Percentiles rank a stretch among this genome's conserved stretches.
These are phyloP conservation scores for Catajapyx aquilonaris DNA, from an alignment of 1,140 invertebrate genomes.

Conservation along the genomic window DNA sequence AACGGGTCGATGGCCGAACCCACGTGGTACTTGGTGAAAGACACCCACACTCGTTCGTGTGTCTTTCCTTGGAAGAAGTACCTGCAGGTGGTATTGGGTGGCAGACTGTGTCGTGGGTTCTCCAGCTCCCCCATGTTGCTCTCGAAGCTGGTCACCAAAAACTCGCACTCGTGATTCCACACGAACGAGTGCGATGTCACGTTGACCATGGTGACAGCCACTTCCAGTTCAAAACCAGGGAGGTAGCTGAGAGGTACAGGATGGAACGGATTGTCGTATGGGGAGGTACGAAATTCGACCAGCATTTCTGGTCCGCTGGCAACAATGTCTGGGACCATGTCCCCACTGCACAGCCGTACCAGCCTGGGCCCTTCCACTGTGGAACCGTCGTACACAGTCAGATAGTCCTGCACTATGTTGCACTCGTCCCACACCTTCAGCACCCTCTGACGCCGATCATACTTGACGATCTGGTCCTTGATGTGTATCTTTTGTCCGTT, in stretches of 20 bases:
- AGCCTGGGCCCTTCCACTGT: slow-evolving; percentile 41
- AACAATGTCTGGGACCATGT: slow-evolving; percentile 55
- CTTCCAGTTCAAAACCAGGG: slow-evolving; percentile 58
- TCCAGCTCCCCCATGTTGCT: slow-evolving; percentile 37
- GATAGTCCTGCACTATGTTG: slow-evolving; percentile 55
- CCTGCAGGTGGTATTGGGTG: slow-evolving; percentile 26
- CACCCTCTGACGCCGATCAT: slow-evolving; percentile 47
- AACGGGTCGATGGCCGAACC: slow-evolving; percentile 14
- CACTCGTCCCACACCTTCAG: slow-evolving; percentile 59
- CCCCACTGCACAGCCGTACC: slow-evolving; percentile 59
- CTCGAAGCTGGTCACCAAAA: slow-evolving; percentile 49
- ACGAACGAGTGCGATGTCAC: slow-evolving; percentile 49
- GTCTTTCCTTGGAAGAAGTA: slow-evolving; percentile 24
- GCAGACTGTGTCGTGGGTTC: slow-evolving; percentile 24
- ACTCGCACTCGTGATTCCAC: slow-evolving; percentile 39
- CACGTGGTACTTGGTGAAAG: slow-evolving; percentile 60
- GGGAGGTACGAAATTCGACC: slow-evolving; percentile 59
- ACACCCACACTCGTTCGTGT: slow-evolving; percentile 56
- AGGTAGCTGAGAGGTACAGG: slow-evolving; percentile 50
- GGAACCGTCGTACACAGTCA: slow-evolving; percentile 62
- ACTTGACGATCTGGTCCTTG: slow-evolving; percentile 52
- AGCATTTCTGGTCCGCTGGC: slow-evolving; percentile 54
- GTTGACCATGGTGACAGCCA: slow-evolving; percentile 51
- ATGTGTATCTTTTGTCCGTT: slow-evolving; percentile 57
- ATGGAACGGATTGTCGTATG: slow-evolving; percentile 60